Percentiles rank a stretch among this genome's conserved stretches.
Conservation (phyloP, 92 coral and sea anemone genomes). For the Porites rus region DNA sequence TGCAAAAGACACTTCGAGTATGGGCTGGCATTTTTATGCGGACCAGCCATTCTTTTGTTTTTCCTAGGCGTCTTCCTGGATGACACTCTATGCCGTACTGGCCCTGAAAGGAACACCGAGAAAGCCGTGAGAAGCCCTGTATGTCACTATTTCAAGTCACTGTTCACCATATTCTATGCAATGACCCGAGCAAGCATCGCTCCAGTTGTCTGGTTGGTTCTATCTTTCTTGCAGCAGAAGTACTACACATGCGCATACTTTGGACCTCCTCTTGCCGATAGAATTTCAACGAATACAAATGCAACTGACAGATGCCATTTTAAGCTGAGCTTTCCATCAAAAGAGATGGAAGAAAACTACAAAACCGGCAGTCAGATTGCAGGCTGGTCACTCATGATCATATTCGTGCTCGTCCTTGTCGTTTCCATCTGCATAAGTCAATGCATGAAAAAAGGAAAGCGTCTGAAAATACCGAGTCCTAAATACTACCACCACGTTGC, state of each 20-base stretch:
- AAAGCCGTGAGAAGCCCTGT: neutral
- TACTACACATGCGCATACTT: slow-evolving; percentile 63
- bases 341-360: slow-evolving; percentile 33
- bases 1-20: slow-evolving; percentile 61
- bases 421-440: slow-evolving; percentile 16
- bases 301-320: slow-evolving; percentile 1
- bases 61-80: slow-evolving; percentile 60
- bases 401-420: slow-evolving; percentile 16
- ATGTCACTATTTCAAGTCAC: neutral
- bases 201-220: slow-evolving; percentile 58
- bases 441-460: slow-evolving; percentile 14
- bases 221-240: slow-evolving; percentile 61
- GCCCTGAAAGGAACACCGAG: neutral
- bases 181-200: slow-evolving; percentile 41
- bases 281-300: neutral
- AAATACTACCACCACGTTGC: slow-evolving; percentile 45
- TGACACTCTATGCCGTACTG: slow-evolving; percentile 27
- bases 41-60: slow-evolving; percentile 59
- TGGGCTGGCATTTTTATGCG: slow-evolving; percentile 72
- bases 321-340: slow-evolving; percentile 3
- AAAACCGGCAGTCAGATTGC: slow-evolving; percentile 48
- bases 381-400: slow-evolving; percentile 45
- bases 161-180: slow-evolving; percentile 13
- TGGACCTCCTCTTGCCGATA: slow-evolving; percentile 43
- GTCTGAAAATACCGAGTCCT: slow-evolving; percentile 36